Base-by-base conservation (phyloP, 2,113 vertebrate species). In the Platycercus adscitus region DNA sequence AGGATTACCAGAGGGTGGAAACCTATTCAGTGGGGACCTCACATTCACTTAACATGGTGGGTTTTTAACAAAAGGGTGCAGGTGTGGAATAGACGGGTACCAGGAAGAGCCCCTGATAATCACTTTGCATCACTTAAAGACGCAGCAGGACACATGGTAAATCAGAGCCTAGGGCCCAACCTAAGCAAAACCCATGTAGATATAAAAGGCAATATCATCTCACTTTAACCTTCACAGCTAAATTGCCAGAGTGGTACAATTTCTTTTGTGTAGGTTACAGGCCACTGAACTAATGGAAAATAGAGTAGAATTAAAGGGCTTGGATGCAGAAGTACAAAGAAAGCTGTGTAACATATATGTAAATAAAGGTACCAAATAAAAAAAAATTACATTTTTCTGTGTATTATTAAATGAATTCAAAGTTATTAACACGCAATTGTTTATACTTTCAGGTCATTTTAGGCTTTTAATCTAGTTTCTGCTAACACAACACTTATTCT, bases 41-140 rank as follows among this genome's bases (percentile, higher is more conserved):
- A 97, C 96, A 98, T 96, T 97, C 97, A 95, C 97, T 96, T 97
- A 97, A 98, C 97, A 87, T 84, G 96, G 97, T 46, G 95, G 93
- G 93, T 56, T 95, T 77, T 43, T 97, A 97, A 98, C 97, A 98
- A 98, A 98, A 98, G 98, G 98, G 96, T 98, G 97, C 98, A 98
- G 98, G 98, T 98, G 98, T 97, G 97, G 97, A 95, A 97, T 97
- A 86, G 97, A 98, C 37, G 71, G 96, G 91, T 87, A 94, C 94
- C 93, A 73, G 97, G 97, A 96, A 98, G 97, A 96, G 97, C 95
- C 93, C 97, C 95, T 94, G 96, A 98, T 98, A 98, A 99, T 99
- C 98, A 98, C 97, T 98, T 98, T 98, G 98, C 98, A 98, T 98
- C 98, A 97, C 98, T 98, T 97, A 97, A 88, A 86, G 87, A 89